A percentile compares a stretch with the other conserved stretches of the same genome.
Conservation (phyloP, 1,140 invertebrate species). For the Babylonia areolata region DNA sequence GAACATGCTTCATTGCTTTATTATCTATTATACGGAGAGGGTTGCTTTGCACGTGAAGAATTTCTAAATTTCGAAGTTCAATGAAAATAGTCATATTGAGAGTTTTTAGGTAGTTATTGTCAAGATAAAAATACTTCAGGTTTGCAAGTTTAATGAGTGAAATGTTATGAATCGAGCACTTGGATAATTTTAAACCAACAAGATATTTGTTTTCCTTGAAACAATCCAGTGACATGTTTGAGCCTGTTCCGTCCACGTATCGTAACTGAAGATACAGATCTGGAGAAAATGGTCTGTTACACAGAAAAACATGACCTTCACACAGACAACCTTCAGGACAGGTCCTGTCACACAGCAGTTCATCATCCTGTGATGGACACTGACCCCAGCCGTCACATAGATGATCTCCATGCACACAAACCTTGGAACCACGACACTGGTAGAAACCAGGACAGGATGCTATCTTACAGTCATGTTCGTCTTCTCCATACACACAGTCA, state of each 20-base stretch:
- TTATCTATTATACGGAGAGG: neutral
- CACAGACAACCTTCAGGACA: conserved; percentile 53
- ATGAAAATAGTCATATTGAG: conserved; percentile 3
- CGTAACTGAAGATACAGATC: neutral
- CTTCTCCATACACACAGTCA: neutral
- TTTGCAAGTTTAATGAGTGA: neutral
- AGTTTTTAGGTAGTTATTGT: conserved; percentile 16
- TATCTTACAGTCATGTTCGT: neutral
- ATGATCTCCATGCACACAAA: conserved; percentile 27
- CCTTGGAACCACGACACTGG: conserved; percentile 6
- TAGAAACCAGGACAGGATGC: conserved; percentile 37
- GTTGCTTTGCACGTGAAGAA: conserved; percentile 28
- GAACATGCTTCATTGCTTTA: neutral
- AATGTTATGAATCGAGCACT: conserved; percentile 6
- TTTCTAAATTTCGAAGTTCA: neutral
- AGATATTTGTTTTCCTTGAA: neutral
- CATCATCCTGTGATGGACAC: conserved; percentile 43
- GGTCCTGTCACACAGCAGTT: conserved; percentile 31
- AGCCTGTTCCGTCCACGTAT: neutral
- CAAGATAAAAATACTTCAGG: conserved; percentile 24
- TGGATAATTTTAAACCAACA: neutral
- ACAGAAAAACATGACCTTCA: conserved; percentile 21
- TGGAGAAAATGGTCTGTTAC: neutral
- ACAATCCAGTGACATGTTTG: neutral
- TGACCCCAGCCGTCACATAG: conserved; percentile 34